Conservation (phyloP, 2,888 invertebrate species). For the Sthenelais limicola region DNA sequence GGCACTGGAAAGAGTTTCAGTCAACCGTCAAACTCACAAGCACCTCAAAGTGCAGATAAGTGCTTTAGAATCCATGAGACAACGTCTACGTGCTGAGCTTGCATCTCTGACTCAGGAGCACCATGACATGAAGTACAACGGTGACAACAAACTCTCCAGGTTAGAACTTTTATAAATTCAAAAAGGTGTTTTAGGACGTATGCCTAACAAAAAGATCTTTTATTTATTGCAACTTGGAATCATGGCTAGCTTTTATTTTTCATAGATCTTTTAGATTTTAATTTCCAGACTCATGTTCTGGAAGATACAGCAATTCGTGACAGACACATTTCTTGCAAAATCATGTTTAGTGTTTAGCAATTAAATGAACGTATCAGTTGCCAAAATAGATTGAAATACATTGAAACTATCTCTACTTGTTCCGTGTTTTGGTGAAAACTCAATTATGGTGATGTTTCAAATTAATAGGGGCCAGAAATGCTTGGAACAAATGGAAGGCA, state of each 20-base stretch:
- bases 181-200: no score
- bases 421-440: not conserved
- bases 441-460: not conserved
- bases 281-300: no score
- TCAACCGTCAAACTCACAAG: conserved; percentile 54
- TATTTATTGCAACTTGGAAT: no score
- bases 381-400: no score
- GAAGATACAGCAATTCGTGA: no score
- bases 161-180: conserved; percentile 47
- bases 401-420: no score
- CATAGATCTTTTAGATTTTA: no score
- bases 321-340: no score
- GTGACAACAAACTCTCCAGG: conserved; percentile 56
- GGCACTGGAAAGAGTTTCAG: conserved; percentile 55
- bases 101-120: conserved; percentile 52
- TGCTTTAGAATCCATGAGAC: conserved; percentile 52
- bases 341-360: no score
- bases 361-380: no score
- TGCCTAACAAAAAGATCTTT: no score
- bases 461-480: conserved; percentile 55
- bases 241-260: no score
- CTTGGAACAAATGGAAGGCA: conserved; percentile 55
- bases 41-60: conserved; percentile 54
- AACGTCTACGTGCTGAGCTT: conserved; percentile 54
- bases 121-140: conserved; percentile 58